Base-by-base conservation (phyloP, 1,140 invertebrate genomes). In the Rhysida immarginata region DNA sequence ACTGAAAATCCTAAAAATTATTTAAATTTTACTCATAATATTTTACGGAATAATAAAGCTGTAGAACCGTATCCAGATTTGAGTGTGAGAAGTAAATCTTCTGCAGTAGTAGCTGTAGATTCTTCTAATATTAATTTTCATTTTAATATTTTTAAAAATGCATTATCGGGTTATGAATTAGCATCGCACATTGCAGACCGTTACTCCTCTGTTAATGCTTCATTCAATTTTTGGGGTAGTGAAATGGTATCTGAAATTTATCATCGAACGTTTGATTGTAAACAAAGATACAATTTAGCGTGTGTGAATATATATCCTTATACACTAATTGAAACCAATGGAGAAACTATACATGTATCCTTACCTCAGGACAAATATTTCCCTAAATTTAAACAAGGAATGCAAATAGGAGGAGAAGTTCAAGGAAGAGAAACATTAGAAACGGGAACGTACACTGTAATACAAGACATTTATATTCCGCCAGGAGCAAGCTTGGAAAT, bases 161-260 rank as follows among this genome's bases (percentile, higher is more conserved):
- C 81, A 0, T 80, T 84, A 49, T 91, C 90, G 14, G 79, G 77
- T 53, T 98, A 87, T 67, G 95, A 99, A 74, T 84, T 99, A 48
- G 92, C 90, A 1, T 94, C 90, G 1, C 94, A 98, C 66, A 74
- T 97, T 1, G 82, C 87, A 62, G 92, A 96, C 68, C 94, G 96
- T 64, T 92, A 89, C 61, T 84, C 87, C 70, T 74, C 81, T n/a
- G 85, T 99, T 8, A 89, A 96, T 68, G 94, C 89, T 59, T 87
- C 87, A 2, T 86, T 79, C 62, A 99, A 99, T 66, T 99, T 91
- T 86, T 77, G 97, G 57, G 90, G 92, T 16, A 82, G 75, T 62
- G 75, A 75, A 1, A 78, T 83, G 58, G 87, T 91, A 66, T 77
- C 78, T 45, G 77, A 78, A 63, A 84, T 94, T 55, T 89, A 85